A percentile compares a stretch with the other conserved stretches of the same genome.
Conservation (phyloP, 2,113 vertebrate species). For the Lontra canadensis region DNA sequence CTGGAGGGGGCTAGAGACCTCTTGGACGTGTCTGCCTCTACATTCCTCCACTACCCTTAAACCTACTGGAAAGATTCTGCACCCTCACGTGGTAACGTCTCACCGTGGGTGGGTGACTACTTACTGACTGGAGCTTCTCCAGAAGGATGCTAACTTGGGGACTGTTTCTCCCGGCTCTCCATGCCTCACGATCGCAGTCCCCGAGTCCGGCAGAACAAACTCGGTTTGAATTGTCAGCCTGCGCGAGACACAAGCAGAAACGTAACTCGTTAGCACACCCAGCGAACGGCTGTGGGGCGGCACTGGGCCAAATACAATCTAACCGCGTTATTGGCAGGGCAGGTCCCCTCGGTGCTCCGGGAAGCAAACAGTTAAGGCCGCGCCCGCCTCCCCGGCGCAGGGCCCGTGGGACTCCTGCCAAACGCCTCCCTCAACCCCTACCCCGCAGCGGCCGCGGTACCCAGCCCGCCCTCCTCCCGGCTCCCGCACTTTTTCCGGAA, state of each 20-base stretch:
- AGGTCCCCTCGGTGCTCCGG: no score
- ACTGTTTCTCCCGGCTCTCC: background rate
- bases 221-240: background rate
- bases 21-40: background rate
- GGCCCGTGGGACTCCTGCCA: background rate
- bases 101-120: background rate
- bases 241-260: background rate
- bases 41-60: background rate
- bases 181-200: background rate
- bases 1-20: background rate
- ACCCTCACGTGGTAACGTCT: background rate
- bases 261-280: background rate
- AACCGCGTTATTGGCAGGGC: background rate
- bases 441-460: background rate
- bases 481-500: accelerated
- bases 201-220: background rate
- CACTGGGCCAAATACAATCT: accelerated
- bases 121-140: background rate
- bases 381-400: background rate
- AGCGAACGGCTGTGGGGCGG: background rate
- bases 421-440: background rate
- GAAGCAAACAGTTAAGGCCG: background rate
- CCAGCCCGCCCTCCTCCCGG: background rate
- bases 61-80: background rate
- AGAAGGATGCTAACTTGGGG: background rate